phyloP scores from a whole-genome alignment of 2,113 vertebrate genomes.

The Stigmatopora nigra region DNA sequence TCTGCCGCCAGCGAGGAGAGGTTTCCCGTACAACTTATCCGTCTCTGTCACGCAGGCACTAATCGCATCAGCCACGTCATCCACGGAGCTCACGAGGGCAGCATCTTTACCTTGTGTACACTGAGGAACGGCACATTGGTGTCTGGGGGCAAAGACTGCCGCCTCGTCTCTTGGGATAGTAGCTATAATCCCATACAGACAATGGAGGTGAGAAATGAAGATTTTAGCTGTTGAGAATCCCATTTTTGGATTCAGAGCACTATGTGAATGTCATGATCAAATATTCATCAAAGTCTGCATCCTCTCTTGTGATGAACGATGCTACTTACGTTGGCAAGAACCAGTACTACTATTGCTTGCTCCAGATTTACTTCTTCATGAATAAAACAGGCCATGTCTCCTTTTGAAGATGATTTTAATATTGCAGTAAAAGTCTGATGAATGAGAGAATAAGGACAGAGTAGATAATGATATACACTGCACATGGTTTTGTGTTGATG shows the following conservation, averaged over 20 bases:
- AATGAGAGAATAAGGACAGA: not conserved
- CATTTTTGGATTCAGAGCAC: not conserved
- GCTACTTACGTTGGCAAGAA: constrained; percentile 18
- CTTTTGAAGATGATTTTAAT: not conserved
- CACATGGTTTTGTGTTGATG: not conserved
- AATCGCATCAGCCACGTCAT: constrained; percentile 91
- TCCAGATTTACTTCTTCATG: constrained; percentile 13
- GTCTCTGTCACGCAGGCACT: constrained; percentile 73
- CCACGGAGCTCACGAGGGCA: constrained; percentile 90
- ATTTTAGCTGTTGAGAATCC: not conserved
- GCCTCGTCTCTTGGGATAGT: constrained; percentile 87
- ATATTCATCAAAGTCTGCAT: constrained; percentile 13
- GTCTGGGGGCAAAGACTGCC: constrained; percentile 92
- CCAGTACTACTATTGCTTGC: constrained; percentile 12
- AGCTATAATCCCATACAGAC: constrained; percentile 86
- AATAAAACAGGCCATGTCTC: constrained; percentile 35
- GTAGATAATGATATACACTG: not conserved
- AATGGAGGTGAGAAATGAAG: constrained; percentile 77
- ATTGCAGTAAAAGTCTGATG: constrained; percentile 1
- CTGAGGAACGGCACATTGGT: constrained; percentile 87
- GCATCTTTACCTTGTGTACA: constrained; percentile 95
- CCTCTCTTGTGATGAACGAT: constrained; percentile 18
- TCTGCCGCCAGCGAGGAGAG: constrained; percentile 8
- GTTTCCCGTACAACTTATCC: constrained; percentile 30
- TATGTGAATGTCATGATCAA: constrained; percentile 14